A percentile compares a stretch with the other conserved stretches of the same genome.
Evolutionary conservation across 2,888 invertebrate species (phyloP).

Genomic region (Chloroclystis v-ata): DNA sequence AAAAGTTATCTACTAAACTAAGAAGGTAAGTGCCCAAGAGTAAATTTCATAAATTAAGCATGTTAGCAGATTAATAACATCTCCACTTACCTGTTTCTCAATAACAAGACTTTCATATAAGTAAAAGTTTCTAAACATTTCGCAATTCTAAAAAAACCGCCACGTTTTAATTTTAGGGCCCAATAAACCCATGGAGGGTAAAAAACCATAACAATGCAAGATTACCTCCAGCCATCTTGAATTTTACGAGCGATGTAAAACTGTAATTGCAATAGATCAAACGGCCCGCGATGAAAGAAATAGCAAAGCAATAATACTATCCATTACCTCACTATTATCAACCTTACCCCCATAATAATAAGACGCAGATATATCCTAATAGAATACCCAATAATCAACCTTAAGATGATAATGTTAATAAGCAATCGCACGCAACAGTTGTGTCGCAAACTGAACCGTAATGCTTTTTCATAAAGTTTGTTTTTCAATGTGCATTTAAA

Average conservation of each 20-base stretch:
- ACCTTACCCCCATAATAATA: neutral
- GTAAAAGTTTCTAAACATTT: neutral
- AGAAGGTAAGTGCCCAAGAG: no score
- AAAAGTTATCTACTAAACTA: no score
- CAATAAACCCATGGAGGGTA: constrained; percentile 39
- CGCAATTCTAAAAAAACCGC: constrained; percentile 15
- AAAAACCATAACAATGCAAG: constrained; percentile 59
- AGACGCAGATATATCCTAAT: neutral
- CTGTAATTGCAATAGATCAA: constrained; percentile 72
- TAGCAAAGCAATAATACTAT: constrained; percentile 27
- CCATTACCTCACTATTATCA: neutral
- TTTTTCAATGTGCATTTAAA: constrained; percentile 22
- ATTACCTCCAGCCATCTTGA: constrained; percentile 62
- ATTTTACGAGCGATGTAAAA: constrained; percentile 69
- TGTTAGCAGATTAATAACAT: no score
- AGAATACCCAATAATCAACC: constrained; percentile 15
- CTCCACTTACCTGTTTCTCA: no score
- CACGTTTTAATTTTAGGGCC: constrained; percentile 29
- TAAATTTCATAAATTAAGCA: no score
- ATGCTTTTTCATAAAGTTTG: constrained; percentile 1
- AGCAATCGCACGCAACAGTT: constrained; percentile 11
- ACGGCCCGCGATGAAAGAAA: constrained; percentile 50
- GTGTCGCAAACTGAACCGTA: constrained; percentile 12
- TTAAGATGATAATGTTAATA: constrained; percentile 10
- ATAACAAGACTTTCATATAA: no score